phyloP scores from a whole-genome alignment of 2,113 vertebrate genomes.

The Calonectris borealis region DNA sequence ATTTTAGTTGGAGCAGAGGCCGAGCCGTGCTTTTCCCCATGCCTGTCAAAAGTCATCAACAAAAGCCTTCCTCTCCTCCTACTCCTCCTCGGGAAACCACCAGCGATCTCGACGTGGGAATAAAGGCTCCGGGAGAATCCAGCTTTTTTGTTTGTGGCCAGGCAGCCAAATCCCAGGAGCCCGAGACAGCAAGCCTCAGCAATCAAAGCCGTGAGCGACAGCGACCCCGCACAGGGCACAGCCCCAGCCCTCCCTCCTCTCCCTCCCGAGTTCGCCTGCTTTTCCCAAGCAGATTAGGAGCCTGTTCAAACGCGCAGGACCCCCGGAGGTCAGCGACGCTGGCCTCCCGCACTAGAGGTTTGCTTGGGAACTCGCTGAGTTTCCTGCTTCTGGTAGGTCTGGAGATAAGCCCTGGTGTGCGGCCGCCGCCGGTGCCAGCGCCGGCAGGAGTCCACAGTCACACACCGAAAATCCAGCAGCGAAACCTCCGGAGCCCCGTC shows the following conservation, averaged over 20 bases:
- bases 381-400: constrained; percentile 49
- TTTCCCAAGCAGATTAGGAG: constrained; percentile 64
- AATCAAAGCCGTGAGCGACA: constrained; percentile 28
- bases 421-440: accelerated
- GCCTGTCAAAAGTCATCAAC: constrained; percentile 39
- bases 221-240: not conserved
- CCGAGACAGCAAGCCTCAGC: constrained; percentile 22
- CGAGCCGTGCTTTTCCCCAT: not conserved
- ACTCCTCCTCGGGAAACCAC: not conserved
- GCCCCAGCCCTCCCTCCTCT: constrained; percentile 40
- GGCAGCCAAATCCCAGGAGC: not conserved
- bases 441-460: accelerated
- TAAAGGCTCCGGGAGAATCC: constrained; percentile 24
- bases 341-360: not conserved
- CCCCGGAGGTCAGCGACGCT: constrained; percentile 9
- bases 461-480: not conserved
- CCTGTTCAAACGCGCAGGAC: not conserved
- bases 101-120: not conserved
- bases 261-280: not conserved
- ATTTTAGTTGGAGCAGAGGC: not conserved
- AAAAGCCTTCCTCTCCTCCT: constrained; percentile 25
- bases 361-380: not conserved
- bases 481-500: not conserved
- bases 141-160: not conserved
- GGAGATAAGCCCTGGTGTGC: constrained; percentile 15